A percentile compares a stretch with the other conserved stretches of the same genome.
Conservation (phyloP, 2,797 vertebrate species). For the Sebastolobus alascanus region DNA sequence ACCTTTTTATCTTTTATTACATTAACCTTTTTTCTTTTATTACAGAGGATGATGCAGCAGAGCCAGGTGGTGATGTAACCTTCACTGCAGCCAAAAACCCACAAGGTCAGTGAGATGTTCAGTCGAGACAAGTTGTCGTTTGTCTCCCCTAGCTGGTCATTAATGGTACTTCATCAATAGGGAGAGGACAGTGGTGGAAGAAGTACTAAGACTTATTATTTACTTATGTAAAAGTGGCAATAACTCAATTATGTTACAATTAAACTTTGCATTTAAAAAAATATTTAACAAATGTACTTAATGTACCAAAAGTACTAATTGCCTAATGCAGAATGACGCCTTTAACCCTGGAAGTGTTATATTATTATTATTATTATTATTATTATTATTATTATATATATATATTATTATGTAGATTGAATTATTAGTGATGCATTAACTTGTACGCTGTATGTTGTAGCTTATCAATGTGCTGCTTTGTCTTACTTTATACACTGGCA, state of each 20-base stretch:
- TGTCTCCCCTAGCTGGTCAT: slow-evolving; percentile 73
- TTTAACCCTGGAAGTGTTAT: not conserved
- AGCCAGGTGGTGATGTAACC: slow-evolving; percentile 60
- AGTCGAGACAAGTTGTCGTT: slow-evolving; percentile 24
- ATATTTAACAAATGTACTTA: not conserved
- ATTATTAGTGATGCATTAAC: not conserved
- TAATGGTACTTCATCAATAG: slow-evolving; percentile 25
- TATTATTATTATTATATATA: not conserved
- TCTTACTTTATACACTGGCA: not conserved
- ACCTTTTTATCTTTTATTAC: not conserved
- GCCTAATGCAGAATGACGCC: not conserved
- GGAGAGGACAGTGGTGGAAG: not conserved
- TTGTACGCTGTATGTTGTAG: not conserved
- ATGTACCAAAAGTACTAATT: too few species aligned
- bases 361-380: not conserved
- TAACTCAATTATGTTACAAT: not conserved
- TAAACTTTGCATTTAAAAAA: not conserved
- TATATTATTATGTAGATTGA: not conserved
- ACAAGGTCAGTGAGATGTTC: slow-evolving; percentile 5
- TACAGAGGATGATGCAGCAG: slow-evolving; percentile 28
- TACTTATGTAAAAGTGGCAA: not conserved
- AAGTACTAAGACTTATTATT: not conserved
- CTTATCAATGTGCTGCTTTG: not conserved
- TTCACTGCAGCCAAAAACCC: slow-evolving; percentile 21
- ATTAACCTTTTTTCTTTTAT: not conserved